Conservation (phyloP, 2,888 invertebrate genomes). For the Agrochola litura region DNA sequence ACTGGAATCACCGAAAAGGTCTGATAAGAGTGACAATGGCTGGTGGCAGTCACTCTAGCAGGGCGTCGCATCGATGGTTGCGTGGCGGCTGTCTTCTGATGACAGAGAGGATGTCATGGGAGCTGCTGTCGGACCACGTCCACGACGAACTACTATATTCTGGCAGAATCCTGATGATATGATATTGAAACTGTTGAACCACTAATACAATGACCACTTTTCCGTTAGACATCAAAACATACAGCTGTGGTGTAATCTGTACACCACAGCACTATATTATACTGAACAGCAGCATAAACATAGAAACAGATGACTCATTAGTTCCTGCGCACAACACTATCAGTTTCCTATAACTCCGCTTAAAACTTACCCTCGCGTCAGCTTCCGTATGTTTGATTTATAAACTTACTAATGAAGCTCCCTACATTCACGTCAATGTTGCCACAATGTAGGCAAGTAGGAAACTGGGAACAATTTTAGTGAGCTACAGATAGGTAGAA, state of each 20-base stretch:
- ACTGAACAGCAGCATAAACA: constrained; percentile 14
- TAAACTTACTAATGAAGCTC: constrained; percentile 61
- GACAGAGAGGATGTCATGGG: no score
- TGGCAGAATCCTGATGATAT: no score
- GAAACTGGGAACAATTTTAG: background rate
- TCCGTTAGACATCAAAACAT: background rate
- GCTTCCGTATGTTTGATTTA: constrained; percentile 58
- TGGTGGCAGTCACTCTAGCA: no score
- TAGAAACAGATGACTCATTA: constrained; percentile 51
- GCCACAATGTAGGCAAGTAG: background rate
- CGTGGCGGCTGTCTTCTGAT: no score
- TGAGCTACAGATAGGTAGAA: background rate
- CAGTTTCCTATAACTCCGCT: constrained; percentile 51
- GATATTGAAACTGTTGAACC: no score
- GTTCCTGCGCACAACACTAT: constrained; percentile 50
- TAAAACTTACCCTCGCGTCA: constrained; percentile 52
- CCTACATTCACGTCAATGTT: constrained; percentile 20
- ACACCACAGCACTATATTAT: constrained; percentile 9
- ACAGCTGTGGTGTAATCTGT: no score
- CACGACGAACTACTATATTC: no score
- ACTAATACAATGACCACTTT: no score
- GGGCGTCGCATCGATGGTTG: no score
- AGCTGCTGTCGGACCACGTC: no score
- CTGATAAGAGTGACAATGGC: no score
- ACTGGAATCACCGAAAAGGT: no score